Percentiles rank a stretch among this genome's conserved stretches.
These are phyloP conservation scores for Eubasilissa regina DNA, from an alignment of 1,140 invertebrate species.

Conservation along the genomic window DNA sequence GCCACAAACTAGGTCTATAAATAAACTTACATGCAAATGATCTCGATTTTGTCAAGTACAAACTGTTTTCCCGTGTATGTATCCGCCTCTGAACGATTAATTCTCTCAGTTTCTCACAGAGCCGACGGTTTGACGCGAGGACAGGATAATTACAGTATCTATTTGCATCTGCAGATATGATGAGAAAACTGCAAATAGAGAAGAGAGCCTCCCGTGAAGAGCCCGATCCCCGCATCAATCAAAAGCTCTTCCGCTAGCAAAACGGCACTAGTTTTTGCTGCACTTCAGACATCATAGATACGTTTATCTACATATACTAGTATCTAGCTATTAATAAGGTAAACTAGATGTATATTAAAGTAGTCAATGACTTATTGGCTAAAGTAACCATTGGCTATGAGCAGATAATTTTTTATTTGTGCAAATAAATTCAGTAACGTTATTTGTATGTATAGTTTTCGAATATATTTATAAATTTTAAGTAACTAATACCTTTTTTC, in stretches of 20 bases:
- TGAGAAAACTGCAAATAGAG: slow-evolving; percentile 28
- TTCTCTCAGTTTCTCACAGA: slow-evolving; percentile 56
- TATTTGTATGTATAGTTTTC: too few relatives aligned
- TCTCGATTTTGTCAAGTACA: slow-evolving; percentile 11
- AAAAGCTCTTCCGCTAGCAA: neutral
- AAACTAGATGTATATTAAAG: too few relatives aligned
- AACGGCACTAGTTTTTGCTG: neutral
- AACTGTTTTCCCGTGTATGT: neutral
- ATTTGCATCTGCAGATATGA: slow-evolving; percentile 52
- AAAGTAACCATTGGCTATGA: too few relatives aligned
- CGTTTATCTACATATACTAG: too few relatives aligned
- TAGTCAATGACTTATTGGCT: too few relatives aligned
- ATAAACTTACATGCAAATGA: neutral
- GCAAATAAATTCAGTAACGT: too few relatives aligned
- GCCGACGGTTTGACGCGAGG: slow-evolving; percentile 50
- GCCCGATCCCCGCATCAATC: slow-evolving; percentile 35
- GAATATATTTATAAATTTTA: too few relatives aligned
- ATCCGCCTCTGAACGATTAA: neutral
- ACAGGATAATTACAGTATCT: slow-evolving; percentile 59
- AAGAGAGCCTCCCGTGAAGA: slow-evolving; percentile 7
- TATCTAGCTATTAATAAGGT: too few relatives aligned
- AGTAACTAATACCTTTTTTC: too few relatives aligned
- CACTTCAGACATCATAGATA: neutral
- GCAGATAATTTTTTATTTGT: too few relatives aligned
- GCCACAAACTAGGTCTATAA: neutral